Conservation (phyloP, 2,797 vertebrate species). For the Apodemus agrarius region DNA sequence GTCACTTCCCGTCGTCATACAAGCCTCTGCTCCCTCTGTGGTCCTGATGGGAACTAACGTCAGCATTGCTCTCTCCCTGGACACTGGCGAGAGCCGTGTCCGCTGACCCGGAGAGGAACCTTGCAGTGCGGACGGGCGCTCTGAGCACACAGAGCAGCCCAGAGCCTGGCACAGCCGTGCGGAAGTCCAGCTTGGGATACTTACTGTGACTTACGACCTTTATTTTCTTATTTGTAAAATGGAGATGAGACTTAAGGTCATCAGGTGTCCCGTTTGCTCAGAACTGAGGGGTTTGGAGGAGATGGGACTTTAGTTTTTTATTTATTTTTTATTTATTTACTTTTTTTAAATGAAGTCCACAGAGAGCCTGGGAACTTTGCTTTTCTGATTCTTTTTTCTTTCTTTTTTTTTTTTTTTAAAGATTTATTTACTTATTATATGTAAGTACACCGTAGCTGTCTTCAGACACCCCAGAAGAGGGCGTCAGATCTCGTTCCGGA, state of each 20-base stretch:
- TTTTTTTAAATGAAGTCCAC: no score
- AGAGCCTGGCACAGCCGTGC: neutral
- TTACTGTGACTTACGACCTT: neutral
- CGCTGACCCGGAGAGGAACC: neutral
- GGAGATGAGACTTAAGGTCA: neutral
- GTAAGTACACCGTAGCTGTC: no score
- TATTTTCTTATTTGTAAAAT: slow-evolving; percentile 14
- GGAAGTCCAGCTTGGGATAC: neutral
- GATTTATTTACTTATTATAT: no score
- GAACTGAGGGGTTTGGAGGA: neutral
- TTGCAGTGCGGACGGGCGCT: neutral
- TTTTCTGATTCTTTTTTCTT: no score
- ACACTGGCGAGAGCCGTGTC: neutral
- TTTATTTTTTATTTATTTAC: no score
- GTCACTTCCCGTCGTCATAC: neutral
- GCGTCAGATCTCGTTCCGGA: no score
- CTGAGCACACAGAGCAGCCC: no score
- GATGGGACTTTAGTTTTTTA: neutral
- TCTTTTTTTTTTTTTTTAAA: no score
- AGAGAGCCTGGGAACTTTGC: no score
- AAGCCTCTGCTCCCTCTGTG: neutral
- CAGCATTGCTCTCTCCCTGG: neutral
- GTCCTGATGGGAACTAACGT: neutral
- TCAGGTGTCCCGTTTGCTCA: neutral
- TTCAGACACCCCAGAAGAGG: no score